phyloP scores from a whole-genome alignment of 2,797 vertebrate genomes.

The Rhinoraja longicauda region DNA sequence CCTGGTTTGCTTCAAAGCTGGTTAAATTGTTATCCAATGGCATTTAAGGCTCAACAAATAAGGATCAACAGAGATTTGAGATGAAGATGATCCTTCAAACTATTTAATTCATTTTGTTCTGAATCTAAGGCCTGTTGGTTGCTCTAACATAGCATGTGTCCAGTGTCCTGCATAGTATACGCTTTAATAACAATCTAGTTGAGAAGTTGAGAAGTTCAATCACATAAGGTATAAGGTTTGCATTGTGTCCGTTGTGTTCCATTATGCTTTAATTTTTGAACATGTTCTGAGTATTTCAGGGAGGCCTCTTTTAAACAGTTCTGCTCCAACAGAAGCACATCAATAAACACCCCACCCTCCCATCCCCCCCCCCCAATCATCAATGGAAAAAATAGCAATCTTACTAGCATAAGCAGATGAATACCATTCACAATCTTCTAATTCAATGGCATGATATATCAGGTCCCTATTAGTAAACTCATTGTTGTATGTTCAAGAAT shows the following conservation, averaged over 20 bases:
- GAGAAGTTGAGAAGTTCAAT: neutral
- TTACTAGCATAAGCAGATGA: neutral
- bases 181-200: neutral
- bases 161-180: neutral
- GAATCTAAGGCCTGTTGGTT: neutral
- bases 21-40: neutral
- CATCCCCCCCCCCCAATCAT: no score
- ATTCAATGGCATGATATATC: neutral
- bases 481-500: neutral
- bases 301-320: neutral
- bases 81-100: neutral
- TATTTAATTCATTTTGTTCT: neutral
- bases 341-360: neutral
- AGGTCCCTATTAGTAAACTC: neutral
- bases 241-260: neutral
- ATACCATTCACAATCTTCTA: neutral
- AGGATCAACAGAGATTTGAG: neutral
- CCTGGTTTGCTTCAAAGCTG: neutral
- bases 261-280: neutral
- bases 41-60: neutral
- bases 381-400: no score
- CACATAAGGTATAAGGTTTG: neutral
- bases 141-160: neutral
- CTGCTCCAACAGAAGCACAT: neutral
- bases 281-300: neutral